phyloP scores from a whole-genome alignment of 2,797 vertebrate species.

The Melanotaenia maccullochi region DNA sequence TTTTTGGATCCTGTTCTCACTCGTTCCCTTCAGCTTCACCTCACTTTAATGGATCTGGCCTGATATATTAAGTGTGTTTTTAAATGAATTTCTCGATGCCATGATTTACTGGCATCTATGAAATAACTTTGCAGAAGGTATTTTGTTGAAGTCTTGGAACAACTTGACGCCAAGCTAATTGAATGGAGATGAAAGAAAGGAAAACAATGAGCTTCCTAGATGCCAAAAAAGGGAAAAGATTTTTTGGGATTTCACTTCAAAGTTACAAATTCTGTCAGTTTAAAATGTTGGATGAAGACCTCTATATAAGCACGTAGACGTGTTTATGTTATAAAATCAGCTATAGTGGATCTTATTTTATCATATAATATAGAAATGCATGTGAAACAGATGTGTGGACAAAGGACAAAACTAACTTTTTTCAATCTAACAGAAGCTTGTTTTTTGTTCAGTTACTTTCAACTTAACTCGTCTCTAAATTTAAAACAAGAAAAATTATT shows the following conservation, averaged over 20 bases:
- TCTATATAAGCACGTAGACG: not conserved
- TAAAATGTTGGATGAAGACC: constrained; percentile 13
- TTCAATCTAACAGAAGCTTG: too few species aligned
- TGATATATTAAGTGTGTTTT: constrained; percentile 7
- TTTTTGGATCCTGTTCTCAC: not conserved
- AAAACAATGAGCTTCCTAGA: constrained; percentile 28
- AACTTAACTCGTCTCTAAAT: too few species aligned
- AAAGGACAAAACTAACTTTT: too few species aligned
- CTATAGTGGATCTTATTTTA: too few species aligned
- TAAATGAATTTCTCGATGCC: not conserved
- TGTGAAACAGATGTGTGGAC: too few species aligned
- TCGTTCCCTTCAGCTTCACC: fast-evolving
- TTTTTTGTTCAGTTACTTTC: too few species aligned
- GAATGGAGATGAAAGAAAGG: constrained; percentile 35
- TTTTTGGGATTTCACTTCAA: constrained; percentile 16
- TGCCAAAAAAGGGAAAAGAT: not conserved
- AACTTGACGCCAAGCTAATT: constrained; percentile 42
- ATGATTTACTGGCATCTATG: constrained; percentile 26
- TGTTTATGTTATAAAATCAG: not conserved
- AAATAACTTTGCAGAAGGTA: constrained; percentile 40
- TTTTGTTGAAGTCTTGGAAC: constrained; percentile 32
- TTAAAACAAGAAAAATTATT: too few species aligned
- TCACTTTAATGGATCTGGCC: not conserved
- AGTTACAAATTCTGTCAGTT: constrained; percentile 33
- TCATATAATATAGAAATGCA: too few species aligned